Percentiles rank a stretch among this genome's conserved stretches.
phyloP scores from a whole-genome alignment of 2,888 invertebrate genomes.

The Brachynemurus nebulosus region DNA sequence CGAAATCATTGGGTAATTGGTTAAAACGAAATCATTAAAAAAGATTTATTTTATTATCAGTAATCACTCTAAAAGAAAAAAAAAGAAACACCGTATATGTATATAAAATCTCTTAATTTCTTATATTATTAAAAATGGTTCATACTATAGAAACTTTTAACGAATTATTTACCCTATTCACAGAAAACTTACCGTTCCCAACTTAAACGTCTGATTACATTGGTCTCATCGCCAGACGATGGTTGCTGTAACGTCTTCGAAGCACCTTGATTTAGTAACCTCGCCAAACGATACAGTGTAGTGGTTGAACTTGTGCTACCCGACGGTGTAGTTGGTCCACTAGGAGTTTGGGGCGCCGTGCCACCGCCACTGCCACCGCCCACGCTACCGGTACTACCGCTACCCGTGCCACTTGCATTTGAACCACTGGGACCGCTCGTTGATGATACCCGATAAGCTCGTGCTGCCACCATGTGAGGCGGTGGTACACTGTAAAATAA shows the following conservation, averaged over 20 bases:
- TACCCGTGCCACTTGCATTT: conserved; percentile 21
- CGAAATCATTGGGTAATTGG: too few species aligned
- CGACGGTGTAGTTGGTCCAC: conserved; percentile 21
- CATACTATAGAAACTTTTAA: too few species aligned
- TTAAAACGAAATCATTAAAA: too few species aligned
- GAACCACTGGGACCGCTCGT: conserved; percentile 22
- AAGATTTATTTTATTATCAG: too few species aligned
- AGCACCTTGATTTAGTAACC: conserved; percentile 38
- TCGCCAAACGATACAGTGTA: conserved; percentile 39
- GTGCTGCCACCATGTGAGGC: conserved; percentile 40
- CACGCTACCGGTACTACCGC: conserved; percentile 17
- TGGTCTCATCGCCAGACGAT: conserved; percentile 33
- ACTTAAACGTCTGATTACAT: conserved; percentile 41
- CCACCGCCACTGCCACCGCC: conserved; percentile 24
- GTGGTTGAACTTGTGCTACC: conserved; percentile 20
- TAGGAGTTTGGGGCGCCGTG: conserved; percentile 25
- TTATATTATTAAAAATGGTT: too few species aligned
- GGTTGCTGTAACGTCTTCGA: conserved; percentile 29
- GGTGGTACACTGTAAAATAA: conserved; percentile 35
- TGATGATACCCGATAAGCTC: conserved; percentile 37
- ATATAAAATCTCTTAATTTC: too few species aligned
- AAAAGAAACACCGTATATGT: too few species aligned
- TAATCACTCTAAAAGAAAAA: too few species aligned
- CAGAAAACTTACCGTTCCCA: conserved; percentile 48
- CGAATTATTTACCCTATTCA: too few species aligned